Conservation (phyloP, 2,888 invertebrate species). For the Cantharis flavilabris region DNA sequence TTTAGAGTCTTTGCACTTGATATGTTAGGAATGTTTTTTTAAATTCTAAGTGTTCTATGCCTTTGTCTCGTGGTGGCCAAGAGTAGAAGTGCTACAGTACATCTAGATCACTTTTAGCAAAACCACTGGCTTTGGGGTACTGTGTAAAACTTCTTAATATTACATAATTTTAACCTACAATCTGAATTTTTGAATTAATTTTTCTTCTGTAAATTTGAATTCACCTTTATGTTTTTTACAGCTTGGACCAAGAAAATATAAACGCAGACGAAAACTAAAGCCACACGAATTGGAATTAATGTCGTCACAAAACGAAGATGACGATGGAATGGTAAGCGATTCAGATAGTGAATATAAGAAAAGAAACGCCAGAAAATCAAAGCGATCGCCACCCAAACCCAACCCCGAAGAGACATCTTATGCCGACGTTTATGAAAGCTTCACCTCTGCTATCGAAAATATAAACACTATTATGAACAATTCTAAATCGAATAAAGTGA, state of each 20-base stretch:
- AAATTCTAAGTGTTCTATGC: too few species aligned
- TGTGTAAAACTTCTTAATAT: too few species aligned
- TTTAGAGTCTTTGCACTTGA: neutral
- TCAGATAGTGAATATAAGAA: constrained; percentile 44
- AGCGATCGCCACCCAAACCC: constrained; percentile 48
- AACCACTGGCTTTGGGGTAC: too few species aligned
- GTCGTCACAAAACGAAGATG: constrained; percentile 49
- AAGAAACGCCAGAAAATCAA: constrained; percentile 48
- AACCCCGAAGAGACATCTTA: constrained; percentile 52
- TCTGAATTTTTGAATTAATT: too few species aligned
- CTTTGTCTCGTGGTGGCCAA: too few species aligned
- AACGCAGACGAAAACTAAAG: constrained; percentile 76
- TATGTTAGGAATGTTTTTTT: too few species aligned
- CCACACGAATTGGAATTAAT: constrained; percentile 62
- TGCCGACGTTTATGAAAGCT: constrained; percentile 56
- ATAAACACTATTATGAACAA: constrained; percentile 55
- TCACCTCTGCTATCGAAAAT: constrained; percentile 57
- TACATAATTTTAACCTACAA: too few species aligned
- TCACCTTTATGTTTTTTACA: neutral
- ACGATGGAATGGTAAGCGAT: constrained; percentile 48
- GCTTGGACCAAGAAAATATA: constrained; percentile 71
- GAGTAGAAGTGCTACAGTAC: too few species aligned
- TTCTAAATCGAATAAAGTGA: constrained; percentile 36
- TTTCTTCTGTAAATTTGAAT: neutral
- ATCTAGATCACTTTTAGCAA: too few species aligned